phyloP scores from a whole-genome alignment of 2,888 invertebrate genomes.

The Volucella zonaria region DNA sequence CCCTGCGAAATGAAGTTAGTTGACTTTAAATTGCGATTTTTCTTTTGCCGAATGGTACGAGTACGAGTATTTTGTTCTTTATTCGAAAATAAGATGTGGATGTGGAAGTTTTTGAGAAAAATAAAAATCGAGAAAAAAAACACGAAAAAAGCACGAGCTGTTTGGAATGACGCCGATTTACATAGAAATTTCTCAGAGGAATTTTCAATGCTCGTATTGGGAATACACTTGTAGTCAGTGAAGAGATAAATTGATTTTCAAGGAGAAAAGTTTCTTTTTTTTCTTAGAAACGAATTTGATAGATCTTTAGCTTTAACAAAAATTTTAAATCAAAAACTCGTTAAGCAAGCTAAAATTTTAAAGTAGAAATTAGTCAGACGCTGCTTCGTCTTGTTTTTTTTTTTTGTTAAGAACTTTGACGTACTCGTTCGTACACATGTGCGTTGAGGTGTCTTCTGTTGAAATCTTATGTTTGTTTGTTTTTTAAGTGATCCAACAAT shows the following conservation, averaged over 20 bases:
- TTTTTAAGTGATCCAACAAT: no score
- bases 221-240: slow-evolving; percentile 36
- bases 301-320: not conserved
- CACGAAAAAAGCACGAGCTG: slow-evolving; percentile 5
- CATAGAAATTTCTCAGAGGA: slow-evolving; percentile 25
- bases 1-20: slow-evolving; percentile 51
- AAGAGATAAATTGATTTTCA: slow-evolving; percentile 46
- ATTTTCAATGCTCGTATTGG: slow-evolving; percentile 5
- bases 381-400: no score
- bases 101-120: slow-evolving; percentile 17
- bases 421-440: no score
- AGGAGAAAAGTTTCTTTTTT: not conserved
- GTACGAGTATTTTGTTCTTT: not conserved
- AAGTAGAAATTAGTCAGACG: no score
- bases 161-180: slow-evolving; percentile 24
- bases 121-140: not conserved
- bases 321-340: no score
- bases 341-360: no score
- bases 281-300: not conserved
- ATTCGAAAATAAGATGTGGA: slow-evolving; percentile 15
- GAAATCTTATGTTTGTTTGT: no score
- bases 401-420: no score
- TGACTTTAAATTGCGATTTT: slow-evolving; percentile 50
- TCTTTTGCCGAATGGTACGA: not conserved
- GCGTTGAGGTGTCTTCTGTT: no score